A percentile compares a stretch with the other conserved stretches of the same genome.
phyloP scores from a whole-genome alignment of 2,888 invertebrate species.

The Agrilus mali region DNA sequence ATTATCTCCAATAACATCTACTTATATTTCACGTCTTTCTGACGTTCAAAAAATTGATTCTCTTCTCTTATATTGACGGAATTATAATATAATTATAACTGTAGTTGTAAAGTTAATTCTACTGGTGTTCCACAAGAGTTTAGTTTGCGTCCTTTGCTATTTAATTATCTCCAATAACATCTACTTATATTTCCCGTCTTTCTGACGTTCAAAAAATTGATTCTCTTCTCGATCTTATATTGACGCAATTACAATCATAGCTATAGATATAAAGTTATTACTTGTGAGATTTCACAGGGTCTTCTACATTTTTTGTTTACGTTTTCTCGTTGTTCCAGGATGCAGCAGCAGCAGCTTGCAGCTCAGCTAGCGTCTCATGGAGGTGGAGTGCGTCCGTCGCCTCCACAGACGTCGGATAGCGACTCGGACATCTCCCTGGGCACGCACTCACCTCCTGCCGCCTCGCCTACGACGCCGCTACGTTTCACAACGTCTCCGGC shows the following conservation, averaged over 20 bases:
- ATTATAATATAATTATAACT: too few relatives aligned
- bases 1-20: too few relatives aligned
- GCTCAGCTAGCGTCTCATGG: constrained; percentile 31
- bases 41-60: too few relatives aligned
- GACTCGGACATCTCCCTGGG: constrained; percentile 36
- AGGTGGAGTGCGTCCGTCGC: constrained; percentile 24
- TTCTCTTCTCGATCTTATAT: too few relatives aligned
- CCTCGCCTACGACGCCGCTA: constrained; percentile 28
- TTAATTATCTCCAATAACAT: too few relatives aligned
- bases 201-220: too few relatives aligned
- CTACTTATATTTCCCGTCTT: too few relatives aligned
- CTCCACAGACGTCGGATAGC: constrained; percentile 31
- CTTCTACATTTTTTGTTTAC: not conserved
- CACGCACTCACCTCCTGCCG: constrained; percentile 32
- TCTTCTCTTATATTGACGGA: too few relatives aligned
- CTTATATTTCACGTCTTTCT: too few relatives aligned
- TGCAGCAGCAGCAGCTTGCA: constrained; percentile 35
- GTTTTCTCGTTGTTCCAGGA: constrained; percentile 25
- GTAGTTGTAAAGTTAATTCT: not conserved
- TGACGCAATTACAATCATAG: too few relatives aligned
- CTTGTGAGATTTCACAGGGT: not conserved
- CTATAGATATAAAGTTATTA: too few relatives aligned
- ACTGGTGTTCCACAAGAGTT: not conserved
- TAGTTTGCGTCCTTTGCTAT: too few relatives aligned
- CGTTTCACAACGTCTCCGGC: constrained; percentile 24